Percentiles rank a stretch among this genome's conserved stretches.
Evolutionary conservation across 2,797 vertebrate species (phyloP).

Genomic region (Artibeus lituratus): DNA sequence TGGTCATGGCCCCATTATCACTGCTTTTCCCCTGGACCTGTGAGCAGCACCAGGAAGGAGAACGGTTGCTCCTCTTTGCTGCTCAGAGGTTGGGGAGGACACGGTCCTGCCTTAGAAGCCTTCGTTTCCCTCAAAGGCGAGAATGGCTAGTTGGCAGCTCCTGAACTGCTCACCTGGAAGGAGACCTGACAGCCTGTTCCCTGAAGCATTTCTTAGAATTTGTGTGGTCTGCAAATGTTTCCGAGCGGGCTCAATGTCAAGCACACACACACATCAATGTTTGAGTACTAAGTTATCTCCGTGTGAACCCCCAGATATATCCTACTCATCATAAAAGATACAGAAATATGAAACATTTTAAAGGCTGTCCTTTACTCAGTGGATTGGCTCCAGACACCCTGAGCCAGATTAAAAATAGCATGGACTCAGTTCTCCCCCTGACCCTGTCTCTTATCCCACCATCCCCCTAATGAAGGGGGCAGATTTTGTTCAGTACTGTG

Average conservation of each 20-base stretch:
- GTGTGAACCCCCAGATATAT: background rate
- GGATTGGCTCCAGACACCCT: background rate
- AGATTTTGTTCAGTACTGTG: background rate
- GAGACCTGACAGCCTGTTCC: background rate
- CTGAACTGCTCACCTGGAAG: background rate
- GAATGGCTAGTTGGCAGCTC: background rate
- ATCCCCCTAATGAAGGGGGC: rapidly evolving
- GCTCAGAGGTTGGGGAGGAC: background rate
- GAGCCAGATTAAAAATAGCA: background rate
- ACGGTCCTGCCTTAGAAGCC: background rate
- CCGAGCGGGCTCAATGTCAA: background rate
- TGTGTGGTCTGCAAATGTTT: background rate
- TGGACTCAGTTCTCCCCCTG: background rate
- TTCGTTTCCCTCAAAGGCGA: background rate
- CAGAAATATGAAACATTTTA: background rate
- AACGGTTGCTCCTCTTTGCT: background rate
- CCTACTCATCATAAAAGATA: background rate
- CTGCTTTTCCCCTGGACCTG: background rate
- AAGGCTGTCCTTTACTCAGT: background rate
- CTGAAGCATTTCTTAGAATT: background rate
- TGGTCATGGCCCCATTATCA: background rate
- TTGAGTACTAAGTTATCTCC: background rate
- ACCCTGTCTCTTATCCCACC: background rate
- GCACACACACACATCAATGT: too few species aligned
- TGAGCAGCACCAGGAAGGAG: background rate